Evolutionary conservation across 2,888 invertebrate species (phyloP).

Genomic region (Polia nebulosa): DNA sequence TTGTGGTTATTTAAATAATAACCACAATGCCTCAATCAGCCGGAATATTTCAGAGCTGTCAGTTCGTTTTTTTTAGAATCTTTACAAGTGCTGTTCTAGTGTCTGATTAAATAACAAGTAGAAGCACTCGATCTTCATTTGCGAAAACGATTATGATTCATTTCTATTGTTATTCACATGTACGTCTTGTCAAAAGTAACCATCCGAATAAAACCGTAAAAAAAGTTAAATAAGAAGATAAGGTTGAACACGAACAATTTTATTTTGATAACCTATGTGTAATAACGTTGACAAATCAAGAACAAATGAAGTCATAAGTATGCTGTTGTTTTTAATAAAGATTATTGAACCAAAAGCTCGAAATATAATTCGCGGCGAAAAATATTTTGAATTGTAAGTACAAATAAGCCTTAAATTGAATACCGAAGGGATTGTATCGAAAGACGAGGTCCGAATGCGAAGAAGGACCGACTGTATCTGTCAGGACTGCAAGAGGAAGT

Average conservation of each 20-base stretch:
- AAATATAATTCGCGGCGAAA: background rate
- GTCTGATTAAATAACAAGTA: constrained; percentile 9
- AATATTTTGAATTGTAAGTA: background rate
- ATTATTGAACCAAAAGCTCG: constrained; percentile 11
- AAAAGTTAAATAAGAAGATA: constrained; percentile 31
- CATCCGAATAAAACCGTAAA: constrained; percentile 8
- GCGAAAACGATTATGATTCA: constrained; percentile 24
- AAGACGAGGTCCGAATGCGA: constrained; percentile 8
- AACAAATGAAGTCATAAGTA: constrained; percentile 33
- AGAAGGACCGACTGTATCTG: constrained; percentile 16
- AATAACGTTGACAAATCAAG: constrained; percentile 33
- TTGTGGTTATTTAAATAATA: constrained; percentile 54
- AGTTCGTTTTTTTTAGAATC: constrained; percentile 2
- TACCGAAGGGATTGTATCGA: constrained; percentile 13
- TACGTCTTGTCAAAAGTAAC: constrained; percentile 15
- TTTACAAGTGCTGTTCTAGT: constrained; percentile 4
- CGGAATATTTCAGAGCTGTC: constrained; percentile 46
- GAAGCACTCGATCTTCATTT: constrained; percentile 24
- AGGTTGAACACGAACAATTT: constrained; percentile 20
- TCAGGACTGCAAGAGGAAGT: constrained; percentile 25
- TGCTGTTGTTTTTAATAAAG: constrained; percentile 36
- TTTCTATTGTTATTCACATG: constrained; percentile 30
- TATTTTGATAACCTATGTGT: constrained; percentile 33
- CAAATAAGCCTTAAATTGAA: background rate
- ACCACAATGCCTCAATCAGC: constrained; percentile 53